Percentiles rank a stretch among this genome's conserved stretches.
Evolutionary conservation across 1,140 invertebrate genomes (phyloP).

Genomic region (Drosophila pseudoananassae): DNA sequence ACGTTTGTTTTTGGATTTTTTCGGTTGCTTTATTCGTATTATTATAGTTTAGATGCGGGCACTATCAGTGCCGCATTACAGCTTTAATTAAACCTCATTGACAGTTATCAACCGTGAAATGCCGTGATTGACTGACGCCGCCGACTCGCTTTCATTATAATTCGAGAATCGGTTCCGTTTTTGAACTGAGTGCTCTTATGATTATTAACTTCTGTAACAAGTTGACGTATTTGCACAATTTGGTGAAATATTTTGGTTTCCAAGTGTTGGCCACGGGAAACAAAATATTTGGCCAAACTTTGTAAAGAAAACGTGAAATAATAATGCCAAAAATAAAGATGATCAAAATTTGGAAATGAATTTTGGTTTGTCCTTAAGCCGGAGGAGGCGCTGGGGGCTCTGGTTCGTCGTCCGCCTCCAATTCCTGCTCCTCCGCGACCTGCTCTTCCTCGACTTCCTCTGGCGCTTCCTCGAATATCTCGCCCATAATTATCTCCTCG

Average conservation of each 20-base stretch:
- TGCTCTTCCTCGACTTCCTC: slow-evolving; percentile 46
- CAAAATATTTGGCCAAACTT: slow-evolving; percentile 38
- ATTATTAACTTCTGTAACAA: slow-evolving; percentile 13
- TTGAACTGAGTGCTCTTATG: background rate
- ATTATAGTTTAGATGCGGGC: slow-evolving; percentile 31
- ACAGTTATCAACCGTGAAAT: slow-evolving; percentile 47
- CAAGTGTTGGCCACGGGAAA: background rate
- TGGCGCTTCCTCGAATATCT: slow-evolving; percentile 47
- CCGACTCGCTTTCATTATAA: slow-evolving; percentile 22
- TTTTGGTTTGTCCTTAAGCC: slow-evolving; percentile 9
- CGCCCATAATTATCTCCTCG: slow-evolving; percentile 77
- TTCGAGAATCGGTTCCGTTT: background rate
- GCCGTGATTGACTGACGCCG: slow-evolving; percentile 44
- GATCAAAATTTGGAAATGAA: too few relatives aligned
- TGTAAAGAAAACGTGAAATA: slow-evolving; percentile 15
- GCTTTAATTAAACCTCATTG: slow-evolving; percentile 66
- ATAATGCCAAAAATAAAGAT: background rate
- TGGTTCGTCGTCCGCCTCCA: slow-evolving; percentile 16
- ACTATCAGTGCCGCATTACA: slow-evolving; percentile 48
- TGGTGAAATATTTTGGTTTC: slow-evolving; percentile 40
- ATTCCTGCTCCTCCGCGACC: slow-evolving; percentile 25
- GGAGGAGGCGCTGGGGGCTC: background rate
- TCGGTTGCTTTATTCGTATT: slow-evolving; percentile 40
- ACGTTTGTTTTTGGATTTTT: slow-evolving; percentile 27
- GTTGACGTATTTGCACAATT: slow-evolving; percentile 31